Evolutionary conservation across 2,888 invertebrate species (phyloP).

Genomic region (Lottia gigantea): DNA sequence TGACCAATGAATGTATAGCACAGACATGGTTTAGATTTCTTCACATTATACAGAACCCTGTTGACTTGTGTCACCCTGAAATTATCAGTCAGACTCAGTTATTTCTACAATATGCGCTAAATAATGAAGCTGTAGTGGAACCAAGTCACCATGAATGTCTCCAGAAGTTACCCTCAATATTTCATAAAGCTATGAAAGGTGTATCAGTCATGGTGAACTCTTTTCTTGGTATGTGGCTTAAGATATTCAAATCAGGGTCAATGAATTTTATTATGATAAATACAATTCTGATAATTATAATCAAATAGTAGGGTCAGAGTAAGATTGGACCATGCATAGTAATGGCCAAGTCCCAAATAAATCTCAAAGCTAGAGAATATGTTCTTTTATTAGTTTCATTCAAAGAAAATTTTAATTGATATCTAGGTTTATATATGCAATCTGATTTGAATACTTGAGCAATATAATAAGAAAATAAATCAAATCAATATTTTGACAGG

Average conservation of each 20-base stretch:
- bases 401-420: too few species aligned
- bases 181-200: conserved; percentile 92
- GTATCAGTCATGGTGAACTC: conserved; percentile 94
- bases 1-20: conserved; percentile 86
- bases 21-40: conserved; percentile 97
- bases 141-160: conserved; percentile 82
- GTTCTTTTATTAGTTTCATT: too few species aligned
- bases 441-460: too few species aligned
- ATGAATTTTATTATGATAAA: background rate
- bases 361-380: too few species aligned
- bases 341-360: too few species aligned
- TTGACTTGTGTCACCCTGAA: conserved; percentile 75
- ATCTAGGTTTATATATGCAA: too few species aligned
- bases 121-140: conserved; percentile 80
- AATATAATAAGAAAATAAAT: too few species aligned
- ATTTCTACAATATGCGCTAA: conserved; percentile 84
- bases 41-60: conserved; percentile 94
- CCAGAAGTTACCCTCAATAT: conserved; percentile 81
- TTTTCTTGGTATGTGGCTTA: conserved; percentile 81
- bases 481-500: conserved; percentile 34
- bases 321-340: background rate
- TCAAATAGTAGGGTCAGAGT: background rate
- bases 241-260: background rate
- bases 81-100: conserved; percentile 78
- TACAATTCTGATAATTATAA: background rate